A percentile compares a stretch with the other conserved stretches of the same genome.
phyloP scores from a whole-genome alignment of 2,113 vertebrate species.

The Clarias macrocephalus region DNA sequence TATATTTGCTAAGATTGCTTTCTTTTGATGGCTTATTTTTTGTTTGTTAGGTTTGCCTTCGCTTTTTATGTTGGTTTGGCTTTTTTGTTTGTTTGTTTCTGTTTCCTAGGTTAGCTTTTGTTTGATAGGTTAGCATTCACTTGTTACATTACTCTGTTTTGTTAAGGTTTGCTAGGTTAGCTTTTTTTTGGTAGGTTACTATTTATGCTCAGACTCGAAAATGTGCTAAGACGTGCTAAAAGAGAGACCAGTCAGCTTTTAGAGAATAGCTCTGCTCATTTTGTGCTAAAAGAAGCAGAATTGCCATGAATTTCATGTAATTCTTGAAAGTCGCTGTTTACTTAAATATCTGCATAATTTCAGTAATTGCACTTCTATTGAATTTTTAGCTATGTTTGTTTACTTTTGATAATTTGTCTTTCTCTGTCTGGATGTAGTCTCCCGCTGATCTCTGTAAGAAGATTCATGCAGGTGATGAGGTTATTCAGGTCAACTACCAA shows the following conservation, averaged over 20 bases:
- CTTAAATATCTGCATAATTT: neutral
- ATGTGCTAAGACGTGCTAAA: neutral
- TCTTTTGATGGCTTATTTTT: neutral
- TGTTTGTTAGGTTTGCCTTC: too few species aligned
- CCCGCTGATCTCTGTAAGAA: constrained; percentile 62
- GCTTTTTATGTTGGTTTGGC: too few species aligned
- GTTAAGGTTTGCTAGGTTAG: neutral
- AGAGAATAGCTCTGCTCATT: neutral
- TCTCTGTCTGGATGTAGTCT: constrained; percentile 46
- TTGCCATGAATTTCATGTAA: neutral
- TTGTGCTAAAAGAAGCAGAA: neutral
- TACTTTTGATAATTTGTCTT: neutral
- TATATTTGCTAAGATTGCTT: neutral
- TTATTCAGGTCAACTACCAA: constrained; percentile 62
- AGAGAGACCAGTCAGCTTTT: neutral
- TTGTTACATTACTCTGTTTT: too few species aligned
- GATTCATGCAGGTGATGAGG: constrained; percentile 61
- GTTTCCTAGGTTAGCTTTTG: neutral
- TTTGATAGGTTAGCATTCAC: neutral
- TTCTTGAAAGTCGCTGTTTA: neutral
- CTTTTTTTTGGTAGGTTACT: neutral
- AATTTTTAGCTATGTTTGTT: neutral
- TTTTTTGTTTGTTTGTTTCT: neutral
- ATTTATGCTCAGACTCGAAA: neutral
- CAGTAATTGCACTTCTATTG: neutral